Percentiles rank a stretch among this genome's conserved stretches.
Evolutionary conservation across 2,113 vertebrate species (phyloP).

Genomic region (Panthera leo): DNA sequence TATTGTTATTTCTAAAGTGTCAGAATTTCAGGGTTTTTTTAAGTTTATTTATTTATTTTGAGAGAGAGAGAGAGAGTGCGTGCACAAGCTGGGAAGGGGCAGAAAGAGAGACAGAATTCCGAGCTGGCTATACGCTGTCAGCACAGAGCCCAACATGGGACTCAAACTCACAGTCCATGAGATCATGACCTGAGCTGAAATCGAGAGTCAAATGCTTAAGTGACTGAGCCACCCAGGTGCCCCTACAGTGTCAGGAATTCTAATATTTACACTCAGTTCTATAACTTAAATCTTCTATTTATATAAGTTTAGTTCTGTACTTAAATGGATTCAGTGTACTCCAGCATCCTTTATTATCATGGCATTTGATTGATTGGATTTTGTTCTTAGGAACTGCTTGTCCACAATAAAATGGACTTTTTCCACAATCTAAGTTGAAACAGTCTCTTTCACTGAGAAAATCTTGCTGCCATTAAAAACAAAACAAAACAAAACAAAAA

Average conservation of each 20-base stretch:
- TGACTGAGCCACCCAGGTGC: too few relatives aligned
- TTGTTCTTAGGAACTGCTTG: neutral
- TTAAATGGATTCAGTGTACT: neutral
- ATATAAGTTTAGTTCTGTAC: neutral
- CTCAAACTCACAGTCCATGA: too few relatives aligned
- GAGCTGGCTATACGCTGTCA: too few relatives aligned
- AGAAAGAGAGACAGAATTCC: too few relatives aligned
- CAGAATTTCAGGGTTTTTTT: too few relatives aligned
- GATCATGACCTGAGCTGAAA: too few relatives aligned
- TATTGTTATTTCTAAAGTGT: too few relatives aligned
- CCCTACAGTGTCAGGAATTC: neutral
- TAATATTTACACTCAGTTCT: slow-evolving; percentile 19
- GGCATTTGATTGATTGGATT: neutral
- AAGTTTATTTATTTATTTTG: too few relatives aligned
- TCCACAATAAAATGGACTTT: neutral
- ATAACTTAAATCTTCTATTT: neutral
- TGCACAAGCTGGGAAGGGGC: too few relatives aligned
- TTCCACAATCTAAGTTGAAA: neutral
- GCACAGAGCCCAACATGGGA: too few relatives aligned
- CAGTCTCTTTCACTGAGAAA: neutral
- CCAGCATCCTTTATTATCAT: neutral
- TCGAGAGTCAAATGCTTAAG: too few relatives aligned
- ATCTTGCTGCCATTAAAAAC: neutral
- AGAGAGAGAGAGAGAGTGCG: too few relatives aligned
- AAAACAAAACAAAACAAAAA: neutral